Evolutionary conservation across 1,140 invertebrate genomes (phyloP).

Genomic region (Platorchestia sp.): DNA sequence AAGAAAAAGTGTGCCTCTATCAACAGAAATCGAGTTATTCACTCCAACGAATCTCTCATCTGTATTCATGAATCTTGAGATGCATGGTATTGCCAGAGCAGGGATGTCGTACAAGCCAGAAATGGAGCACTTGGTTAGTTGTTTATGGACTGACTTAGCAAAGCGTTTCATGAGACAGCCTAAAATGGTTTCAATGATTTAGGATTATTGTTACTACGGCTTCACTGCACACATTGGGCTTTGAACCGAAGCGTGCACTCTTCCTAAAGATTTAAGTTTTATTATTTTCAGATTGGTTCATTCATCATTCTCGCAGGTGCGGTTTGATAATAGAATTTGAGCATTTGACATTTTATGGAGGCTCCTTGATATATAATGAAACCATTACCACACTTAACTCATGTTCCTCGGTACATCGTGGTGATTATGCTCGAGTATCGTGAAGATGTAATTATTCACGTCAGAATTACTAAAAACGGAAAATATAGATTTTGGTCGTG

Average conservation of each 20-base stretch:
- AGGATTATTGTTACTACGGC: constrained; percentile 32
- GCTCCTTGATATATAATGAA: background rate
- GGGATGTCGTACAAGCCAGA: constrained; percentile 4
- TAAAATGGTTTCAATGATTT: constrained; percentile 26
- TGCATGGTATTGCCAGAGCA: background rate
- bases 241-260: background rate
- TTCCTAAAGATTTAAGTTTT: background rate
- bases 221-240: background rate
- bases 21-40: background rate
- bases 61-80: background rate
- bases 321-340: no score
- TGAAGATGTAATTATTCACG: background rate
- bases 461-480: background rate
- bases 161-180: background rate
- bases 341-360: background rate
- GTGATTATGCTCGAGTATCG: background rate
- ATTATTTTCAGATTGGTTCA: background rate
- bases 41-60: background rate
- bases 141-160: constrained; percentile 32
- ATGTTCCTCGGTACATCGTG: background rate
- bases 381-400: background rate
- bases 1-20: background rate
- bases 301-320: background rate
- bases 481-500: background rate
- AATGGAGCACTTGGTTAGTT: background rate